phyloP scores from a whole-genome alignment of 2,797 vertebrate species.

The Coregonus ussuriensis region DNA sequence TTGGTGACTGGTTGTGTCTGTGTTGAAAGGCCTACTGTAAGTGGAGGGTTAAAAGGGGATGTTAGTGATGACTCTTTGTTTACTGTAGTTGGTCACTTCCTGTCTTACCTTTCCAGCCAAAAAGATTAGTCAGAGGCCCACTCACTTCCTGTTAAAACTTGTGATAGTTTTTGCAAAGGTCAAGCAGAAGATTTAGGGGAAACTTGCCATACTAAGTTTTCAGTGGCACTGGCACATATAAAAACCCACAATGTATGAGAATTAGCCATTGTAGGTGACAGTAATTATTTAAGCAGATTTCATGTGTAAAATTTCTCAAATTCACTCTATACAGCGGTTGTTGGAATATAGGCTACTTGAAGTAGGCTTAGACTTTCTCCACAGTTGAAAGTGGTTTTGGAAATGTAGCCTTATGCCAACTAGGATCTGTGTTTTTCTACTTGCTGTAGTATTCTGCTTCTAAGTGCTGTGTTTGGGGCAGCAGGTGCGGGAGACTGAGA shows the following conservation, averaged over 20 bases:
- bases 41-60: neutral
- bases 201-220: neutral
- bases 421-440: neutral
- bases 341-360: too few species aligned
- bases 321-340: neutral
- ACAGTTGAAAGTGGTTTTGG: neutral
- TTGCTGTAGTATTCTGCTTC: conserved; percentile 8
- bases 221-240: too few species aligned
- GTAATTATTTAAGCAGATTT: too few species aligned
- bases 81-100: neutral
- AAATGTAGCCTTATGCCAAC: neutral
- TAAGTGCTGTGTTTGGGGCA: conserved; percentile 57
- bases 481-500: conserved; percentile 93
- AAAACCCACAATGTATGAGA: too few species aligned
- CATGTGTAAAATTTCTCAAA: too few species aligned
- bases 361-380: neutral
- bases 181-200: neutral
- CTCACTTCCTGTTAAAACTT: neutral
- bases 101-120: neutral
- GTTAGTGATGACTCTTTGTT: neutral
- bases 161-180: neutral
- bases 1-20: neutral
- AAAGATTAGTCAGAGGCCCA: neutral
- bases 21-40: neutral
- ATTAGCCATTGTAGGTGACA: too few species aligned